Conservation (phyloP, 2,113 vertebrate species). For the Pseudorasbora parva region DNA sequence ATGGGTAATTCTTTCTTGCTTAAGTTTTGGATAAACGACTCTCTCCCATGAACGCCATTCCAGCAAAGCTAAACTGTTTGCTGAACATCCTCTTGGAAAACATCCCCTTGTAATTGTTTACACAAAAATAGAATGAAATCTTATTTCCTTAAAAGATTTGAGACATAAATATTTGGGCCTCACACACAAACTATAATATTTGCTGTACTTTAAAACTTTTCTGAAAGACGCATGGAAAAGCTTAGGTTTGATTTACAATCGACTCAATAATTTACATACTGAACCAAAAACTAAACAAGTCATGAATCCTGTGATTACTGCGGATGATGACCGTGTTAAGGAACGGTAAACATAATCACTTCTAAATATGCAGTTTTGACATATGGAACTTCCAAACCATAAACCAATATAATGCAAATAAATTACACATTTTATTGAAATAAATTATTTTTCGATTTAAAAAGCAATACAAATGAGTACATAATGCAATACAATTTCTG, state of each 20-base stretch:
- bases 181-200: not conserved
- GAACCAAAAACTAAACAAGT: not conserved
- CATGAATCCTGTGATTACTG: not conserved
- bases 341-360: not conserved
- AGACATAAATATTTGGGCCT: not conserved
- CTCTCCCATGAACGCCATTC: not conserved
- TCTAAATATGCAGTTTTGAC: not conserved
- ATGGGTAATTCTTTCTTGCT: slow-evolving; percentile 32
- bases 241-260: not conserved
- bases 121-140: not conserved
- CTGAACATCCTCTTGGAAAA: slow-evolving; percentile 16
- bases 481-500: too few relatives aligned
- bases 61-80: slow-evolving; percentile 9
- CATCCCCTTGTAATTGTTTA: not conserved
- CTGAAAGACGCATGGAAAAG: not conserved
- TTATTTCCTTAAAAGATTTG: not conserved
- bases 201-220: not conserved
- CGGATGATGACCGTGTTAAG: not conserved
- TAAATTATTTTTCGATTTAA: not conserved
- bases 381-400: not conserved
- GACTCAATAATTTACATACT: not conserved
- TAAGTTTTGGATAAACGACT: slow-evolving; percentile 2
- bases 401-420: not conserved
- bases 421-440: not conserved
- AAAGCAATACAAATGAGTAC: not conserved